Base-by-base conservation (phyloP, 1,140 invertebrate species). In the Dendroctonus ponderosae region DNA sequence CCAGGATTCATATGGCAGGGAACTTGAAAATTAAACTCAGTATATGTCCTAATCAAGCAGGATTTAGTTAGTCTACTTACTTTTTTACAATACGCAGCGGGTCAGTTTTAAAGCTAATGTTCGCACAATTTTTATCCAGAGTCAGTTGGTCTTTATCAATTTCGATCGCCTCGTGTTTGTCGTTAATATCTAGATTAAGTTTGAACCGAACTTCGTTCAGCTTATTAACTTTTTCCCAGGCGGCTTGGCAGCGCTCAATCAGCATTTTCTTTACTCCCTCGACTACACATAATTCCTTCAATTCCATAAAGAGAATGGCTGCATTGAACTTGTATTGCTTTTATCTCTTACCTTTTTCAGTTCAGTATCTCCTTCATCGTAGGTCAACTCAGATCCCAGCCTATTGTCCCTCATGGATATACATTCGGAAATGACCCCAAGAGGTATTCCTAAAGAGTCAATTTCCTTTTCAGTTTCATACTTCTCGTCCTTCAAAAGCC, bases 171-270 rank as follows among this genome's bases (percentile, higher is more conserved):
- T 91, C 87, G 39, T 83, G 82, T 78, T 95, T 94, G 75, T 94
- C 90, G 50, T 88, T 85, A 3, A 94, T 79, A 76, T 95, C 91
- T 7, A 89, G 75, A 57, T 82, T 79, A 3, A 96, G 77, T 77
- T 91, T 87, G 69, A 90, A 90, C 66, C 87, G 85, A 0, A 92
- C 85, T 67, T 92, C 90, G 77, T 92, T 89, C 15, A 96, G 78
- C 40, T 88, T 84, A 75, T 89, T 91, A 7, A 93, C 80, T 78
- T 93, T 93, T 75, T 94, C 90, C 89, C 92, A 94, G 0, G 89
- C 85, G 42, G 87, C 86, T 74, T 91, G 86, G 69, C 88, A 87
- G 64, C 88, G 85, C 62, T 88, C 85, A 49, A 88, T 85, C 39
- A 93, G 76, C 68, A 87, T 76, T 69, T 86, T 86, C 74, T 91